Evolutionary conservation across 2,797 vertebrate species (phyloP), one percentile per base, ranked within the genome.

Genomic region (Oryzias dopingdopingensis): DNA sequence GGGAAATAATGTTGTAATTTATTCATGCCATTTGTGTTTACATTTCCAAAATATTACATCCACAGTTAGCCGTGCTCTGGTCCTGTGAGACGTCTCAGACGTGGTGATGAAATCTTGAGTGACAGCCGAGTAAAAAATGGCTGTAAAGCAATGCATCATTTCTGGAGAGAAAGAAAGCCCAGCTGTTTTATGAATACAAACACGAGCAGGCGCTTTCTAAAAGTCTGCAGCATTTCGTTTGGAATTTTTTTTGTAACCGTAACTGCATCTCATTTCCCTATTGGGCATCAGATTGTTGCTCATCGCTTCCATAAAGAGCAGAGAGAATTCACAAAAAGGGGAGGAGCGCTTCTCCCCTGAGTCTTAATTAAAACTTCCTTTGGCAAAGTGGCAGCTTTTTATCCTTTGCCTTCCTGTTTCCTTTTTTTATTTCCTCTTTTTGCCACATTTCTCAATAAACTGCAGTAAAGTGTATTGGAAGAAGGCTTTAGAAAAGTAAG

Each of bases 341-440:
- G 85, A 81, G 77, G 74, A 76, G 74, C 49, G 44, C 44, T 60
- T 66, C 66, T 90, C 90, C 89, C 91, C 41, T 63, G 88, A 82
- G 92, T 70, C 70, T 89, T 88, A 92, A 93, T 92, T 93, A 92
- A 91, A 91, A 88, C 79, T 84, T 92, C 79, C 84, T 83, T 87
- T 82, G 84, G 87, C 87, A 82, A 86, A 89, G 78, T 78, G 83
- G 80, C 64, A 71, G 82, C 78, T 88, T 88, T 85, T 89, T 76
- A 79, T 84, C 73, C 76, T 66, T 68, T 24, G 16, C 52, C 52
- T 76, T 83, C 56, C 46, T 59, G 0, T 32, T 74, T 44, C 63
- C 49, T 75, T 62, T 51, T 47, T 37, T 42, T 14, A 22, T 52
- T 51, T 37, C 32, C 14, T 41, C 46, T 56, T 56, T 62, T 57